Percentiles rank a stretch among this genome's conserved stretches.
Conservation (phyloP, 2,888 invertebrate species). For the Rhagophthalmus giganteus region DNA sequence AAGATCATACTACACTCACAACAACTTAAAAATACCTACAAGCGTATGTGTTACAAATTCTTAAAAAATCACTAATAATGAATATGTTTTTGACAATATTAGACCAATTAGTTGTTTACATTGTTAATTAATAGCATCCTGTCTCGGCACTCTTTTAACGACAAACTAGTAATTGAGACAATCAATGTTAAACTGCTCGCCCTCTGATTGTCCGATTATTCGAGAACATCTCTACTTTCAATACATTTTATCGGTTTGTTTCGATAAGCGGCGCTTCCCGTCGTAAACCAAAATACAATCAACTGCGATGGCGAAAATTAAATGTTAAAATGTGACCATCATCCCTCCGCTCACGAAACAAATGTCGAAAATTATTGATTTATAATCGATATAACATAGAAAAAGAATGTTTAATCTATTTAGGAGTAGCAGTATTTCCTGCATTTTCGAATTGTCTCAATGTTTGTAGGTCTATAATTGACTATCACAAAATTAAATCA, state of each 20-base stretch:
- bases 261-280: too few relatives aligned
- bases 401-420: slow-evolving; percentile 4
- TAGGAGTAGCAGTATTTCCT: slow-evolving; percentile 1
- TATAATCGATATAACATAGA: too few relatives aligned
- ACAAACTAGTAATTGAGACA: slow-evolving; percentile 9
- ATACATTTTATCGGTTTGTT: too few relatives aligned
- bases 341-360: too few relatives aligned
- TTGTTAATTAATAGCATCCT: slow-evolving; percentile 8
- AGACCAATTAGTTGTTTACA: neutral
- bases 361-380: too few relatives aligned
- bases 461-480: slow-evolving; percentile 23
- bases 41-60: slow-evolving; percentile 27
- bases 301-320: too few relatives aligned
- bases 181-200: too few relatives aligned
- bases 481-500: slow-evolving; percentile 32
- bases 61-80: slow-evolving; percentile 16
- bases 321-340: too few relatives aligned
- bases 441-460: slow-evolving; percentile 14
- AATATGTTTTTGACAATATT: neutral
- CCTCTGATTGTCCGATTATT: too few relatives aligned
- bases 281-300: too few relatives aligned
- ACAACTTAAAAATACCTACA: slow-evolving; percentile 24
- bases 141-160: slow-evolving; percentile 2
- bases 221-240: too few relatives aligned
- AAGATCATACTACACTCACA: slow-evolving; percentile 19